These are phyloP conservation scores for Fistularia commersonii DNA, from an alignment of 2,797 vertebrate species.

Conservation along the genomic window DNA sequence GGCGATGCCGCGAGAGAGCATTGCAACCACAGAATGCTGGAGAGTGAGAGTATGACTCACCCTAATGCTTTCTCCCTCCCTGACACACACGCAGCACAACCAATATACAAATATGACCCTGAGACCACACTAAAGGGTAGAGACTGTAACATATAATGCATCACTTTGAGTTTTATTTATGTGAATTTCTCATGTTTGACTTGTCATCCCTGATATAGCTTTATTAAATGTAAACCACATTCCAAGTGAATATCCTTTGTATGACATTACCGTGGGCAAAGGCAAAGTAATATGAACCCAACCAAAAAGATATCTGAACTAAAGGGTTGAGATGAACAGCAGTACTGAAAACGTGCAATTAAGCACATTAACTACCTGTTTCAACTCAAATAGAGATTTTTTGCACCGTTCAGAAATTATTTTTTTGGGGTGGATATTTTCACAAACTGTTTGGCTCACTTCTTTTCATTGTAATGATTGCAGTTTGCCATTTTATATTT, in stretches of 20 bases:
- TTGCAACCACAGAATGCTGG: constrained; percentile 4
- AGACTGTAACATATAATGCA: constrained; percentile 52
- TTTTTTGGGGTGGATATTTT: too few species aligned
- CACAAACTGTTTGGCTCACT: too few species aligned
- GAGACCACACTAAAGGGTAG: constrained; percentile 47
- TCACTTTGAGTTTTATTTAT: constrained; percentile 67
- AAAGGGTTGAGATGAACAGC: constrained; percentile 5
- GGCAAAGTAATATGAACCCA: constrained; percentile 35
- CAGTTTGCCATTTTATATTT: too few species aligned
- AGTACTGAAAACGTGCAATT: not conserved
- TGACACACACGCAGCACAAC: constrained; percentile 8
- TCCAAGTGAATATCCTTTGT: constrained; percentile 33
- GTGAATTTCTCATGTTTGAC: constrained; percentile 60
- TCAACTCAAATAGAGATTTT: too few species aligned
- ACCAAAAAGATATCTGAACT: constrained; percentile 10
- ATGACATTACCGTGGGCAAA: constrained; percentile 64
- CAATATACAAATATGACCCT: constrained; percentile 6
- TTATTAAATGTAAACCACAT: constrained; percentile 26
- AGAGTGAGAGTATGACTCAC: constrained; percentile 50
- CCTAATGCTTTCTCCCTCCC: constrained; percentile 8
- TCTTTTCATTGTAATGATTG: too few species aligned
- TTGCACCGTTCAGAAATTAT: too few species aligned
- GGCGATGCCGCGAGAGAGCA: constrained; percentile 36
- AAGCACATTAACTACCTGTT: too few species aligned
- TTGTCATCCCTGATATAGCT: constrained; percentile 55